Conservation (phyloP, 2,797 vertebrate species). For the Gymnopithys bicolor region DNA sequence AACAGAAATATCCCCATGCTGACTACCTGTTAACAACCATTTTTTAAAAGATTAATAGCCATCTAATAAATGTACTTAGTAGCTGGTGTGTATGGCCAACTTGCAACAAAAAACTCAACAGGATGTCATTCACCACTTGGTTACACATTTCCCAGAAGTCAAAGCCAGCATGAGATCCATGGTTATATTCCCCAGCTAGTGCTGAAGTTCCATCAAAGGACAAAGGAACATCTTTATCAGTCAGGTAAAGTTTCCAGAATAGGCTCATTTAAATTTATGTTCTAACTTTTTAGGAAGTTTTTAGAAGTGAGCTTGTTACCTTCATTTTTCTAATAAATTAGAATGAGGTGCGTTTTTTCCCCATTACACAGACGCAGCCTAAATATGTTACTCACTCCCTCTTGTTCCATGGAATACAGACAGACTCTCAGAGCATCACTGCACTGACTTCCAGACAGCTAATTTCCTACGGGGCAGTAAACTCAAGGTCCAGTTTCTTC, state of each 20-base stretch:
- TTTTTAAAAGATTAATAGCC: background rate
- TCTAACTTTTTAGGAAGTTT: background rate
- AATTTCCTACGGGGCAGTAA: conserved; percentile 71
- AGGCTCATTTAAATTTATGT: background rate
- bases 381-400: background rate
- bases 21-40: background rate
- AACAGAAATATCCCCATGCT: background rate
- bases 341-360: background rate
- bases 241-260: background rate
- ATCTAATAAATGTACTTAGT: background rate
- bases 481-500: conserved; percentile 86
- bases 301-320: background rate
- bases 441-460: conserved; percentile 85
- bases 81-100: accelerated
- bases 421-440: conserved; percentile 39
- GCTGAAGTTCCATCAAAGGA: background rate
- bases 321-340: background rate
- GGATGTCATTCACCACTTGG: background rate
- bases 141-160: background rate
- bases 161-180: background rate
- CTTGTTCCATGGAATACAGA: conserved; percentile 61
- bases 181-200: background rate
- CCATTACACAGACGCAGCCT: background rate
- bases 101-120: background rate
- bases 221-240: background rate